A percentile compares a stretch with the other conserved stretches of the same genome.
Evolutionary conservation across 1,140 invertebrate genomes (phyloP).

Genomic region (Neelides sp.): DNA sequence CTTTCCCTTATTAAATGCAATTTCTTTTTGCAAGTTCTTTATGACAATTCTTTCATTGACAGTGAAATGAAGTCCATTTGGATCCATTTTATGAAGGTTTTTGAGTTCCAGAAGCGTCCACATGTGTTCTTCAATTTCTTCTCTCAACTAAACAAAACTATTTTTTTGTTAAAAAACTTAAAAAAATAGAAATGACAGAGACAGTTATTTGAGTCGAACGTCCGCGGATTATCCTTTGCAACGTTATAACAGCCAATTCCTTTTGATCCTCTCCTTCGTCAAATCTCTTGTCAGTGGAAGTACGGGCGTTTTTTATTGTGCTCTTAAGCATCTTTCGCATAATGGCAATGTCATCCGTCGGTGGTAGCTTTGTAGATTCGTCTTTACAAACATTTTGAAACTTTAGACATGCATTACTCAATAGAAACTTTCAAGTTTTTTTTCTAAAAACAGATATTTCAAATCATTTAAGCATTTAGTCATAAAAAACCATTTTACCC

Average conservation of each 20-base stretch:
- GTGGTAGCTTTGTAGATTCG: background rate
- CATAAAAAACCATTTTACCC: constrained; percentile 10
- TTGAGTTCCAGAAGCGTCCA: constrained; percentile 19
- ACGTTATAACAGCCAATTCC: constrained; percentile 45
- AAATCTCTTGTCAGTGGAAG: background rate
- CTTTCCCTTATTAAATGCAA: background rate
- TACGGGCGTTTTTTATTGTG: background rate
- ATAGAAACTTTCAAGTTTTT: background rate
- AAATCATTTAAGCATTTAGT: too few relatives aligned
- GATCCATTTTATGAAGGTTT: constrained; percentile 21
- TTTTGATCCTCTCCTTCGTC: constrained; percentile 38
- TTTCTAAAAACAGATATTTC: background rate
- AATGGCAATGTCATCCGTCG: background rate
- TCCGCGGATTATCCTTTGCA: constrained; percentile 53
- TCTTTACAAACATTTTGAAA: background rate
- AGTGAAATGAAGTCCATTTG: constrained; percentile 8
- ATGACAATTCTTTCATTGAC: constrained; percentile 9
- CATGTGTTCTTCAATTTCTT: constrained; percentile 20
- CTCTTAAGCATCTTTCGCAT: background rate
- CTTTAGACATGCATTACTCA: background rate
- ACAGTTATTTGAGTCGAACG: constrained; percentile 55
- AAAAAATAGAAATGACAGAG: constrained; percentile 33
- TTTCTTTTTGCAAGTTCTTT: constrained; percentile 6
- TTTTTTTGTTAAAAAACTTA: constrained; percentile 13
- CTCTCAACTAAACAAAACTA: constrained; percentile 16